phyloP scores from a whole-genome alignment of 2,113 vertebrate species.

The Colistium nudipinnis region DNA sequence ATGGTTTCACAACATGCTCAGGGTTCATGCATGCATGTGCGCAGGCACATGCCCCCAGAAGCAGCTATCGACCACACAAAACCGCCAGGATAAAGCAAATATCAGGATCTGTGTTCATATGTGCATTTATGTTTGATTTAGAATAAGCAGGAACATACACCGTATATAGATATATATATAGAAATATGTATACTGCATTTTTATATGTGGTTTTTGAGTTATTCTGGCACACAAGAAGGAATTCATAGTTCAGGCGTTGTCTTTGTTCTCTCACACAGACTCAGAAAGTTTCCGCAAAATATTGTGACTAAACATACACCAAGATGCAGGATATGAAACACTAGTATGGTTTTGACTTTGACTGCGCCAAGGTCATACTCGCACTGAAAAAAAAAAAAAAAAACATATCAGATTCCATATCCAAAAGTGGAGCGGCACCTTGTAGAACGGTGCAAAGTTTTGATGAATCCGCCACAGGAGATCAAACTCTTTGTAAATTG shows the following conservation, averaged over 20 bases:
- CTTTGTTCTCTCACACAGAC: slow-evolving; percentile 1
- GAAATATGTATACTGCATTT: too few relatives aligned
- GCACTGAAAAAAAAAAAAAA: slow-evolving; percentile 15
- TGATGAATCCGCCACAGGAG: slow-evolving; percentile 2
- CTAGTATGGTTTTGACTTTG: slow-evolving; percentile 9
- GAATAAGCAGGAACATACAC: neutral
- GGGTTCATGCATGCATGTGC: slow-evolving; percentile 11
- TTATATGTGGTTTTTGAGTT: too few relatives aligned
- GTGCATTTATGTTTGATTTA: neutral
- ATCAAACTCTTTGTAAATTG: neutral
- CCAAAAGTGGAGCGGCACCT: neutral
- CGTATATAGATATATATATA: too few relatives aligned
- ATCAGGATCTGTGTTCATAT: neutral
- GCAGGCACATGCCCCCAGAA: slow-evolving; percentile 3
- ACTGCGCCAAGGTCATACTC: slow-evolving; percentile 8
- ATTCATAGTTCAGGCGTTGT: too few relatives aligned
- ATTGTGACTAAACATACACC: neutral
- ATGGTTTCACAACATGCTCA: slow-evolving; percentile 46
- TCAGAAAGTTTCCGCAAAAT: neutral
- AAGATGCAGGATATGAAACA: neutral
- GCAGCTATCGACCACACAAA: neutral
- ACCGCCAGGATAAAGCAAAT: neutral
- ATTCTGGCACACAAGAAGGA: too few relatives aligned
- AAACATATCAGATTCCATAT: slow-evolving; percentile 8
- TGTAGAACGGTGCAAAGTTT: neutral